Percentiles rank a stretch among this genome's conserved stretches.
Evolutionary conservation across 2,797 vertebrate species (phyloP).

Genomic region (Oceanodroma leucorhoa): DNA sequence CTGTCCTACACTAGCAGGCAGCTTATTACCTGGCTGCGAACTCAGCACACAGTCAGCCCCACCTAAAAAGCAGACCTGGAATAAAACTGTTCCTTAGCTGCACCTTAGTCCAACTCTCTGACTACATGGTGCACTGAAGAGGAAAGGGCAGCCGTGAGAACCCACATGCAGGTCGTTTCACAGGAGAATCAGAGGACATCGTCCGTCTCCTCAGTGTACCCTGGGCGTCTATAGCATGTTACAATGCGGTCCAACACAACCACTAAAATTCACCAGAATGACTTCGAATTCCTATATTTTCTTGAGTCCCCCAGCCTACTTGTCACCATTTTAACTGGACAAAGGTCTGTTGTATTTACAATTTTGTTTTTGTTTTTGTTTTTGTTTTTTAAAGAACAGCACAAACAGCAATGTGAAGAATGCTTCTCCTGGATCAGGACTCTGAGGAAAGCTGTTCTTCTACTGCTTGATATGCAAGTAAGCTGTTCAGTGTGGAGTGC

Average conservation of each 20-base stretch:
- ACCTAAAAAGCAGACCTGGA: neutral
- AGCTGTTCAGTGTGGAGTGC: neutral
- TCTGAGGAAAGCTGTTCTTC: neutral
- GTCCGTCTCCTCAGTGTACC: neutral
- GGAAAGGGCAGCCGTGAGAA: neutral
- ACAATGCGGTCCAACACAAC: neutral
- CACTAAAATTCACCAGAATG: neutral
- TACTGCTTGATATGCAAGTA: neutral
- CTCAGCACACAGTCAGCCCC: neutral
- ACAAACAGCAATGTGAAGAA: neutral
- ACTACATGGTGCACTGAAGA: neutral
- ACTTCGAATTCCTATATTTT: neutral
- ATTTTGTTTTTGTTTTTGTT: neutral
- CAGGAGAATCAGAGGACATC: neutral
- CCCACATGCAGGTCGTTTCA: neutral
- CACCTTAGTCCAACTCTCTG: neutral
- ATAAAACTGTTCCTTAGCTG: neutral
- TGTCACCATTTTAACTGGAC: neutral
- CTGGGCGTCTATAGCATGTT: rapidly evolving
- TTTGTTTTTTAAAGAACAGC: neutral
- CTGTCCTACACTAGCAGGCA: neutral
- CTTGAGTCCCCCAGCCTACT: neutral
- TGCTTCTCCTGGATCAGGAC: neutral
- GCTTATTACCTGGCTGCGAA: neutral
- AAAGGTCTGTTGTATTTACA: neutral